These are phyloP conservation scores for Sebastes itinus DNA, from an alignment of 2,797 vertebrate species.

Conservation along the genomic window DNA sequence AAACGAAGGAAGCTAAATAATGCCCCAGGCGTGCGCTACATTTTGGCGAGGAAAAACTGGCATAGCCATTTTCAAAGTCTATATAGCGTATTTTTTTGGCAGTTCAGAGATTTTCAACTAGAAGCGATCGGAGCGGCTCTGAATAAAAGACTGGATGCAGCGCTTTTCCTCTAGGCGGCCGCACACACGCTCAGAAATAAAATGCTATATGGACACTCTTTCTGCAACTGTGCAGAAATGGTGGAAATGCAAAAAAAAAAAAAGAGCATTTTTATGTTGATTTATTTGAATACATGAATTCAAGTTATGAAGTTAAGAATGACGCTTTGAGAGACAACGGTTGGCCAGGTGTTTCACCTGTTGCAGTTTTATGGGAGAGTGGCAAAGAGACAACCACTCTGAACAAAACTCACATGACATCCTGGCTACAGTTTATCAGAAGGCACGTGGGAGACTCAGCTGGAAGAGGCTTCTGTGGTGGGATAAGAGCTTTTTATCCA, in stretches of 20 bases:
- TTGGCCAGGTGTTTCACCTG: neutral
- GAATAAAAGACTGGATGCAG: too few species aligned
- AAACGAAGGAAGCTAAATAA: too few species aligned
- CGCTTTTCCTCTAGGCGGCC: too few species aligned
- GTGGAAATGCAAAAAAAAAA: too few species aligned
- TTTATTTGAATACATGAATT: neutral
- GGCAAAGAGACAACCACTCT: neutral
- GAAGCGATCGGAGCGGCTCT: accelerated
- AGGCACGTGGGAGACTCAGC: neutral
- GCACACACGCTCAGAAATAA: too few species aligned
- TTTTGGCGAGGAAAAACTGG: too few species aligned
- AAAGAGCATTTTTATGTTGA: neutral
- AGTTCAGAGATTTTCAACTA: neutral
- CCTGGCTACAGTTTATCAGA: neutral
- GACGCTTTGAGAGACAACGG: neutral
- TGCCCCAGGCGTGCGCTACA: too few species aligned
- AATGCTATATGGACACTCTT: neutral
- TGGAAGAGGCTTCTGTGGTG: neutral
- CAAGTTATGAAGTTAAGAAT: too few species aligned
- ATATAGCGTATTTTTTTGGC: too few species aligned
- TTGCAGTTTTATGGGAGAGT: neutral
- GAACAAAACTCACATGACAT: neutral
- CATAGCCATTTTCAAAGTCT: too few species aligned
- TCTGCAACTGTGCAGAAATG: neutral
- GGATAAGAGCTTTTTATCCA: neutral